Percentiles rank a stretch among this genome's conserved stretches.
Conservation (phyloP, 2,888 invertebrate species). For the Nezara viridula region DNA sequence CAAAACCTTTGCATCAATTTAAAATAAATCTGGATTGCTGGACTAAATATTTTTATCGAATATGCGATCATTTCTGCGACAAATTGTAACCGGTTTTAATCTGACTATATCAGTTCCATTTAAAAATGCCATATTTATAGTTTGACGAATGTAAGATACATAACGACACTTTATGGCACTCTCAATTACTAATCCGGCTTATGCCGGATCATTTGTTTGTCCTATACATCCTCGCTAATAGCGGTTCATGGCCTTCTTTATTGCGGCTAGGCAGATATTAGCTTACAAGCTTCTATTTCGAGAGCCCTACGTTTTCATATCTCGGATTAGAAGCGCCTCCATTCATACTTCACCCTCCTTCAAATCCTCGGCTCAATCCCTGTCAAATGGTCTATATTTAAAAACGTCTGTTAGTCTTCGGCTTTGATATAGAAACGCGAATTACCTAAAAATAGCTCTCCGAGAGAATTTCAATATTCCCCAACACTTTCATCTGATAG, state of each 20-base stretch:
- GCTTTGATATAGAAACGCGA: not conserved
- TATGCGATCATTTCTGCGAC: not conserved
- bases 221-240: not conserved
- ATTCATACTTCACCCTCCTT: conserved; percentile 13
- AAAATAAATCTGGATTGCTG: too few relatives aligned
- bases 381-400: not conserved
- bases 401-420: not conserved
- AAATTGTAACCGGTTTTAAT: not conserved
- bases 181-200: not conserved
- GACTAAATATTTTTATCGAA: not conserved
- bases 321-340: not conserved
- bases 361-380: not conserved
- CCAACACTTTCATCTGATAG: not conserved
- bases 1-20: too few relatives aligned
- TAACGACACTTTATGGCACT: not conserved
- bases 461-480: not conserved
- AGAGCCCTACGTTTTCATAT: not conserved
- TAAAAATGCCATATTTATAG: not conserved
- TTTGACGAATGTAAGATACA: not conserved
- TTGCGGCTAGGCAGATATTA: not conserved
- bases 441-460: not conserved
- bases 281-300: not conserved
- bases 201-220: not conserved
- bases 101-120: not conserved
- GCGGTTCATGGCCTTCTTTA: not conserved